Base-by-base conservation (phyloP, 1,140 invertebrate species). In the Hirudo medicinalis region DNA sequence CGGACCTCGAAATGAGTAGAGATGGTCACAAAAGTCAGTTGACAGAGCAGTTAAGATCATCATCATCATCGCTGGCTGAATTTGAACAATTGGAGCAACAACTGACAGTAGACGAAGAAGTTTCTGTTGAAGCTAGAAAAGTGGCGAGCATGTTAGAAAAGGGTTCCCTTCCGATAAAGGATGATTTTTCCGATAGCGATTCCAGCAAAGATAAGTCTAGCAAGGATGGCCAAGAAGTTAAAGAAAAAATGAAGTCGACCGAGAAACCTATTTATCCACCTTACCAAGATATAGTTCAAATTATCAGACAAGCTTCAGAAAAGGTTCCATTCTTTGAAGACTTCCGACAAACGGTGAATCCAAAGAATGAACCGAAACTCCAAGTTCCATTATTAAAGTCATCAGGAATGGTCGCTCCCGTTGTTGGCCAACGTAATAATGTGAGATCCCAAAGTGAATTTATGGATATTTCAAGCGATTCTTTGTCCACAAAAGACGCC, bases 71-170 rank as follows among this genome's bases (percentile, higher is more conserved):
- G n/a, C 73, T 81, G 25, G 76, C 73, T 73, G 80, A 82, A 74
- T 82, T 81, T 77, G 80, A 81, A 73, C 74, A 75, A 70, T 75
- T 81, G 25, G 80, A 82, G 73, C 73, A 77, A 67, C 79, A 81
- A 71, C 74, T 78, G 54, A 57, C 68, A 49, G 74, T 78, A 20
- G 76, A 78, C 57, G 76, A 78, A 69, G 77, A 80, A 72, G 71
- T 82, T 22, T 77, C 80, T 68, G 77, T 76, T 36, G 80, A 82
- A 75, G 80, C 80, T 63, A 77, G 79, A 68, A 82, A 80, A 74
- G 80, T 82, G 71, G 80, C 80, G 4, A 91, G 89, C 0, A 89
- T 90, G 77, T 88, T 92, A 79, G 91, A 94, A 79, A 80, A 81
- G 71, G 91, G 92, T 75, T 88, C 89, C 66, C 78, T 92, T 54